A percentile compares a stretch with the other conserved stretches of the same genome.
These are phyloP conservation scores for Lepetodrilus schrolli DNA, from an alignment of 2,888 invertebrate species.

Conservation along the genomic window DNA sequence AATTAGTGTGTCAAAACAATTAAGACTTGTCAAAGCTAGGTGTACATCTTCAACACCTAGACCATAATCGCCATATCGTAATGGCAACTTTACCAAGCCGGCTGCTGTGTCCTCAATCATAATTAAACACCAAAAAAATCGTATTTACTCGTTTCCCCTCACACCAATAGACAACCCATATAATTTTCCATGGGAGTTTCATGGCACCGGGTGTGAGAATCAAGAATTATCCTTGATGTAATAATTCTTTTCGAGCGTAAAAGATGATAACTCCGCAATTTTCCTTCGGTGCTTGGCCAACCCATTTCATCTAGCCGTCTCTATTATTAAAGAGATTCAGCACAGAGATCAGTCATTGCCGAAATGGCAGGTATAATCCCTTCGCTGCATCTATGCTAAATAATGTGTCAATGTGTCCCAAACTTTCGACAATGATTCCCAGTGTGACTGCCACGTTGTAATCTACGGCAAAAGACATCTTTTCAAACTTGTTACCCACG, in stretches of 20 bases:
- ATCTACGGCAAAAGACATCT: neutral
- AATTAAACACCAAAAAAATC: constrained; percentile 28
- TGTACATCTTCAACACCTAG: constrained; percentile 17
- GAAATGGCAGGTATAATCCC: neutral
- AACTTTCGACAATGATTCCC: neutral
- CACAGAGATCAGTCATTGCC: constrained; percentile 3
- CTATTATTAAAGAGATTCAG: constrained; percentile 22
- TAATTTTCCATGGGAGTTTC: neutral
- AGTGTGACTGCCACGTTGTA: neutral
- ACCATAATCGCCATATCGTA: constrained; percentile 22
- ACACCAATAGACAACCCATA: neutral
- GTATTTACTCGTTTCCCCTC: constrained; percentile 10
- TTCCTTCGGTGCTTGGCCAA: neutral
- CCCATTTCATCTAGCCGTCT: constrained; percentile 21
- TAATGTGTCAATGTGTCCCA: constrained; percentile 2
- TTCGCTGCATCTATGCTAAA: neutral
- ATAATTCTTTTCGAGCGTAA: constrained; percentile 22
- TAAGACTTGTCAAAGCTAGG: constrained; percentile 1
- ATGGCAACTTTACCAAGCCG: neutral
- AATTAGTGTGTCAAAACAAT: constrained; percentile 33
- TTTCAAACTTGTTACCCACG: neutral
- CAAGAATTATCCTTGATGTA: constrained; percentile 20
- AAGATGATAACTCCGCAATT: constrained; percentile 18
- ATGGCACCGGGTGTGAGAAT: constrained; percentile 6
- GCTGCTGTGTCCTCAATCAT: neutral